phyloP scores from a whole-genome alignment of 2,113 vertebrate species.

The Ciconia boyciana region DNA sequence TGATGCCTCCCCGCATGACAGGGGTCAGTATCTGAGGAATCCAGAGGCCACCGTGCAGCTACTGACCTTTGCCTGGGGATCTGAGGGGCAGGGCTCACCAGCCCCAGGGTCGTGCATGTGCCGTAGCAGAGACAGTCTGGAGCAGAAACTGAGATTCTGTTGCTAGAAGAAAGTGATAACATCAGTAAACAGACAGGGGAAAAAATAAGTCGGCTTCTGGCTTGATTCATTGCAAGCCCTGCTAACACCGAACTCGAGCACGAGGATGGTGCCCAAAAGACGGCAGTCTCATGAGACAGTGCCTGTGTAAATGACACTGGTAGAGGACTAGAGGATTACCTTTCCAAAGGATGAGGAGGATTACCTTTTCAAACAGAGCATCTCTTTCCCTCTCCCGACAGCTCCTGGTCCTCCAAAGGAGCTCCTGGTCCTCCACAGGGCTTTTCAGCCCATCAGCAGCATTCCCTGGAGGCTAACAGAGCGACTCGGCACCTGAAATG shows the following conservation, averaged over 20 bases:
- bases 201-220: background rate
- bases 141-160: background rate
- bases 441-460: background rate
- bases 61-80: background rate
- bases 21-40: background rate
- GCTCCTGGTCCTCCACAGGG: background rate
- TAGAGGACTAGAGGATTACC: background rate
- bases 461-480: background rate
- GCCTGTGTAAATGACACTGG: background rate
- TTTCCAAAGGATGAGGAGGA: background rate
- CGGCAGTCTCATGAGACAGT: background rate
- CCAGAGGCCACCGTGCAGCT: background rate
- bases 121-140: background rate
- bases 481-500: background rate
- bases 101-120: background rate
- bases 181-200: background rate
- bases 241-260: background rate
- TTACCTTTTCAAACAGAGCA: background rate
- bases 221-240: background rate
- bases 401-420: background rate
- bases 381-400: background rate
- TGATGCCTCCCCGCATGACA: background rate
- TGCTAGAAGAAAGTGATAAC: conserved; percentile 11
- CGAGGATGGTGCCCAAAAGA: background rate
- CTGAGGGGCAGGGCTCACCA: background rate